Evolutionary conservation across 2,113 vertebrate genomes (phyloP).

Genomic region (Scomber colias): DNA sequence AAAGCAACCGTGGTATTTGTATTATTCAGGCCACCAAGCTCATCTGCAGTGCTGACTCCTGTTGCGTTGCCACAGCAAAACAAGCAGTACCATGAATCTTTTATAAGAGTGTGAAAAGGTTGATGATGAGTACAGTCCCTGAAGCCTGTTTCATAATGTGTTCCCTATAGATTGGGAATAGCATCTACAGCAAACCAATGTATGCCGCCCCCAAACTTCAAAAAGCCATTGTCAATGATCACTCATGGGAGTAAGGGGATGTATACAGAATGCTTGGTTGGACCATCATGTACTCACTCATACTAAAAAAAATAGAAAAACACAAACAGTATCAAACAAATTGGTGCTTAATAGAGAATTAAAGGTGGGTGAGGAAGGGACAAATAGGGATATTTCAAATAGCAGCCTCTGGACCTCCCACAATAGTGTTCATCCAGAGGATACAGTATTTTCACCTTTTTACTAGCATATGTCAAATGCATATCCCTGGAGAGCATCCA

Average conservation of each 20-base stretch:
- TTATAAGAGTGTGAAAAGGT: conserved; percentile 74
- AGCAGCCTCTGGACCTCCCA: conserved; percentile 18
- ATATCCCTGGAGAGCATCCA: conserved; percentile 48
- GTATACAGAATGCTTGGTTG: not conserved
- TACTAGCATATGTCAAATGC: conserved; percentile 63
- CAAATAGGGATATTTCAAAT: conserved; percentile 9
- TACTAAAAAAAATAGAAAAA: not conserved
- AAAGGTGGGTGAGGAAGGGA: not conserved
- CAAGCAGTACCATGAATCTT: conserved; percentile 76
- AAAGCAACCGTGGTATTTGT: conserved; percentile 30
- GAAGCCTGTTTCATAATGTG: conserved; percentile 65
- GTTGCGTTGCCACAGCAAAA: conserved; percentile 68
- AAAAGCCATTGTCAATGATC: conserved; percentile 15
- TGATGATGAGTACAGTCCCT: conserved; percentile 69
- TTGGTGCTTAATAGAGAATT: not conserved
- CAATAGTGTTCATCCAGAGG: conserved; percentile 37
- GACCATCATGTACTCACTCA: not conserved
- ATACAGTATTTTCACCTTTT: conserved; percentile 63
- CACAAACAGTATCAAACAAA: not conserved
- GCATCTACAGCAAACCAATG: conserved; percentile 30
- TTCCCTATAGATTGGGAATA: conserved; percentile 50
- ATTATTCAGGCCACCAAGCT: conserved; percentile 51
- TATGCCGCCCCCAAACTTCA: not conserved
- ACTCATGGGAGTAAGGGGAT: not conserved
- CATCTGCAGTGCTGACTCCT: conserved; percentile 64